phyloP scores from a whole-genome alignment of 2,113 vertebrate species.

The Sceloporus undulatus region DNA sequence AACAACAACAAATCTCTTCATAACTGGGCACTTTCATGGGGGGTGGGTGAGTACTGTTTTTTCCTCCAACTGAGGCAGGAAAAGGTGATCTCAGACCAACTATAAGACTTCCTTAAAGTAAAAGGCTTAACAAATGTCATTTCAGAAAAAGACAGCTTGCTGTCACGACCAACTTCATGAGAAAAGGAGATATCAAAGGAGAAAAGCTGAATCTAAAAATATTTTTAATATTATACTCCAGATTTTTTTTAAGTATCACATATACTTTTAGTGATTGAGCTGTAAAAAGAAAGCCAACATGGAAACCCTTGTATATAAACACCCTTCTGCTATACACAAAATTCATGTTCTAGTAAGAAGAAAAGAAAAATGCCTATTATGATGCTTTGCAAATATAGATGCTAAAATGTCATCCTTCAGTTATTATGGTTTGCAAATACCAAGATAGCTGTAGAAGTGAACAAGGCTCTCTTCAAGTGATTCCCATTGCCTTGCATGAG shows the following conservation, averaged over 20 bases:
- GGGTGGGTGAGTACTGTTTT: too few species aligned
- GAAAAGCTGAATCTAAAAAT: background rate
- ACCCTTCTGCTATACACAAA: constrained; percentile 25
- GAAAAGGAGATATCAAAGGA: background rate
- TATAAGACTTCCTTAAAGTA: too few species aligned
- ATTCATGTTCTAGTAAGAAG: background rate
- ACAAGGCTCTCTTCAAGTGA: constrained; percentile 52
- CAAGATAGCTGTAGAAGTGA: constrained; percentile 55
- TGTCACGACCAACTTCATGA: background rate
- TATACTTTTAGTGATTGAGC: background rate
- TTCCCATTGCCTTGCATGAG: constrained; percentile 34
- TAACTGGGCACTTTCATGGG: too few species aligned
- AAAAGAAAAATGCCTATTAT: background rate
- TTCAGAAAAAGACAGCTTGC: background rate
- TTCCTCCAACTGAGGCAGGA: too few species aligned
- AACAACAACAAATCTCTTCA: too few species aligned
- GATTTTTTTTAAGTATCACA: background rate
- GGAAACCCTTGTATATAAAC: constrained; percentile 6
- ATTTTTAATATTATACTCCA: background rate
- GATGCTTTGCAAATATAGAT: constrained; percentile 30
- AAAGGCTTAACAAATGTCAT: too few species aligned
- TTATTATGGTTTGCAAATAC: constrained; percentile 54
- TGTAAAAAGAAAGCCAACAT: background rate
- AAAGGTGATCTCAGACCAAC: too few species aligned
- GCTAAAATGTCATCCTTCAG: constrained; percentile 57